Conservation (phyloP, 1,140 invertebrate genomes). For the Pseudomyrmex flavicornis region DNA sequence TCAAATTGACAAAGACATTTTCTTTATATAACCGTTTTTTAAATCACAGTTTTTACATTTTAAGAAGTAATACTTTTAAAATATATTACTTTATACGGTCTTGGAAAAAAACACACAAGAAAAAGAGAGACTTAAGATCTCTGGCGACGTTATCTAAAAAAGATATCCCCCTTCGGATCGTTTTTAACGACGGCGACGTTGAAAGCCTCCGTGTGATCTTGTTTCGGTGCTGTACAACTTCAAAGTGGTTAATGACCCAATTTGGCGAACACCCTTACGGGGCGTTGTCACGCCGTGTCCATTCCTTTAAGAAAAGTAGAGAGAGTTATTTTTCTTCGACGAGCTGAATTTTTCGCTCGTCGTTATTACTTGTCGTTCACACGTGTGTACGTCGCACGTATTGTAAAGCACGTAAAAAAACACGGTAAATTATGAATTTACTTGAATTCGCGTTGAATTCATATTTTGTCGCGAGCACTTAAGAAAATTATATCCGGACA, state of each 20-base stretch:
- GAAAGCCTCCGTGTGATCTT: conserved; percentile 42
- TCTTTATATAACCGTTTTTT: too few relatives aligned
- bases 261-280: conserved; percentile 30
- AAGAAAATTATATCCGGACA: neutral
- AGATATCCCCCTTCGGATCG: conserved; percentile 15
- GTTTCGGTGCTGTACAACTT: conserved; percentile 41
- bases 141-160: conserved; percentile 30
- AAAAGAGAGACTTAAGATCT: conserved; percentile 9
- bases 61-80: too few relatives aligned
- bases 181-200: conserved; percentile 18
- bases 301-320: conserved; percentile 25
- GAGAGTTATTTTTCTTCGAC: neutral
- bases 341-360: neutral
- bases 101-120: conserved; percentile 28
- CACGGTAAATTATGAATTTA: neutral
- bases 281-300: conserved; percentile 19
- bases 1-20: too few relatives aligned
- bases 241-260: conserved; percentile 59
- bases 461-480: neutral
- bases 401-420: neutral
- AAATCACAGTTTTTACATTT: too few relatives aligned
- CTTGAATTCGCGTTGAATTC: neutral
- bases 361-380: neutral
- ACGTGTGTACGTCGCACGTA: neutral
- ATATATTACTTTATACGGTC: conserved; percentile 1